Conservation (phyloP, 2,113 vertebrate species). For the Urocolius indicus region DNA sequence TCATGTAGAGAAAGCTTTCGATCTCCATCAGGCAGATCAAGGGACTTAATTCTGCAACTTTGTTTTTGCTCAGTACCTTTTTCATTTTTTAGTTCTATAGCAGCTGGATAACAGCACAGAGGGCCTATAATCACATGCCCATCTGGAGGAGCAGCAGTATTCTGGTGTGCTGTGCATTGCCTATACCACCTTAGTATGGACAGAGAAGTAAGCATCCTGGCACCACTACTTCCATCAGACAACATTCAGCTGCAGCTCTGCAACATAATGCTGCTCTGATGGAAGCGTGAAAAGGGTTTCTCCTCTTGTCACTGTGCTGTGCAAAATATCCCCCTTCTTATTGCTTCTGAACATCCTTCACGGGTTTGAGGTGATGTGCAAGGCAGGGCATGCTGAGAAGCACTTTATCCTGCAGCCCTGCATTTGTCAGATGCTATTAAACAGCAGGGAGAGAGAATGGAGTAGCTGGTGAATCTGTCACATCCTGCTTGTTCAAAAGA, state of each 20-base stretch:
- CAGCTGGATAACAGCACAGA: not conserved
- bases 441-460: not conserved
- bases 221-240: not conserved
- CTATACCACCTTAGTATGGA: accelerated
- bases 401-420: constrained; percentile 1
- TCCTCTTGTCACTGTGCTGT: not conserved
- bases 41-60: not conserved
- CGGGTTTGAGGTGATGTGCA: not conserved
- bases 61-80: not conserved
- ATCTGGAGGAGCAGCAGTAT: not conserved
- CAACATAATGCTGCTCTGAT: not conserved
- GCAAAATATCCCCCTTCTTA: not conserved
- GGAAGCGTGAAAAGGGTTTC: not conserved
- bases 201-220: not conserved
- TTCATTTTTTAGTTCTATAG: not conserved
- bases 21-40: not conserved
- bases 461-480: constrained; percentile 37
- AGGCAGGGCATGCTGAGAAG: not conserved
- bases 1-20: not conserved
- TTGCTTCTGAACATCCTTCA: not conserved
- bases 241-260: not conserved
- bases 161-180: not conserved
- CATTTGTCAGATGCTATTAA: constrained; percentile 49
- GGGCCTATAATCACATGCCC: not conserved
- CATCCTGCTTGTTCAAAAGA: constrained; percentile 42